Evolutionary conservation across 37 sponge, comb jelly and placozoan species (phyloP).

Genomic region (Axinella damicornis): DNA sequence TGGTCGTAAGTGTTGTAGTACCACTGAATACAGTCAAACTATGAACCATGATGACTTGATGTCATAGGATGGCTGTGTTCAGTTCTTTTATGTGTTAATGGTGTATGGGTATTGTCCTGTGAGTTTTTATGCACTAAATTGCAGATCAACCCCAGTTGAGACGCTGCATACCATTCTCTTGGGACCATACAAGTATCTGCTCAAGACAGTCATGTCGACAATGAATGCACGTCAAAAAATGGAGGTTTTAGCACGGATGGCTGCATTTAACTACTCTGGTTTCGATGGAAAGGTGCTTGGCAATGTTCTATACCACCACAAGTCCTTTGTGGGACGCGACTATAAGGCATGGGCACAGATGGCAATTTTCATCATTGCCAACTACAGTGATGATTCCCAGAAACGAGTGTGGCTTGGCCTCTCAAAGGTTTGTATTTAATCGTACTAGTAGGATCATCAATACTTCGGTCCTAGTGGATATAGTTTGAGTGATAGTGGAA

Average conservation of each 20-base stretch:
- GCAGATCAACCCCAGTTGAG: slow-evolving; percentile 58
- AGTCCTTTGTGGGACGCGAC: slow-evolving; percentile 69
- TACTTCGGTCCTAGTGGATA: too few species aligned
- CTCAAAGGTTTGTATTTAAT: background rate
- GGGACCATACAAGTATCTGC: slow-evolving; percentile 55
- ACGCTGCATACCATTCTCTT: slow-evolving; percentile 51
- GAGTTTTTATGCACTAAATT: too few species aligned
- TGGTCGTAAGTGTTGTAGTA: too few species aligned
- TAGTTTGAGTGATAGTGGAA: too few species aligned
- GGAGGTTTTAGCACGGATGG: slow-evolving; percentile 37
- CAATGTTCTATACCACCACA: slow-evolving; percentile 26
- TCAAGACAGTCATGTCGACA: slow-evolving; percentile 19
- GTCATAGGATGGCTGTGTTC: too few species aligned
- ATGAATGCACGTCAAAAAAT: slow-evolving; percentile 9
- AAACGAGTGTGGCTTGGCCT: background rate
- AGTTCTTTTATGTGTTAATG: too few species aligned
- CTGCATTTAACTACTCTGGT: slow-evolving; percentile 43
- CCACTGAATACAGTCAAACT: too few species aligned
- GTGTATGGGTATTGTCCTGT: too few species aligned
- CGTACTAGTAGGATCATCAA: background rate
- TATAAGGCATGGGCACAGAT: slow-evolving; percentile 50
- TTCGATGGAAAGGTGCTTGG: slow-evolving; percentile 15
- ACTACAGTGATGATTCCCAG: slow-evolving; percentile 4
- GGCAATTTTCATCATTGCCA: slow-evolving; percentile 19
- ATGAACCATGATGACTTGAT: too few species aligned